Evolutionary conservation across 2,113 vertebrate species (phyloP).

Genomic region (Gnathonemus echidnorhynchus): DNA sequence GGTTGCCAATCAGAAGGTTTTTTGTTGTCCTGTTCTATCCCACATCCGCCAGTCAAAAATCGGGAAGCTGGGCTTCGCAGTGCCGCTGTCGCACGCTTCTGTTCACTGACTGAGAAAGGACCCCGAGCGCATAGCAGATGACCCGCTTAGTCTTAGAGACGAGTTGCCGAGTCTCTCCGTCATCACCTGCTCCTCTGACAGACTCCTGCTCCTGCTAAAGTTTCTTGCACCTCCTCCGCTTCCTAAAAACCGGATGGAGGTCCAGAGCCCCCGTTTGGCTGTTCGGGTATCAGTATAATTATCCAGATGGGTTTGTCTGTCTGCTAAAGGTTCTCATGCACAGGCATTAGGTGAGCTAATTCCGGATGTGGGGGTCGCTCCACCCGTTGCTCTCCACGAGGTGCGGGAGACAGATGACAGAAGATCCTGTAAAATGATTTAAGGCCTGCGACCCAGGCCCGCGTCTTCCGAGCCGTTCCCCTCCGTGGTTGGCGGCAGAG

Average conservation of each 20-base stretch:
- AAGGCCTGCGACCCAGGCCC: constrained; percentile 23
- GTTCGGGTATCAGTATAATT: constrained; percentile 61
- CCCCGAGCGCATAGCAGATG: background rate
- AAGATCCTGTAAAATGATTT: constrained; percentile 32
- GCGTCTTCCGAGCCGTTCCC: background rate
- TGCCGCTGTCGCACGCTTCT: background rate
- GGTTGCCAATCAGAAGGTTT: background rate
- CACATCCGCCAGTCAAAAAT: background rate
- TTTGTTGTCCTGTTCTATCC: background rate
- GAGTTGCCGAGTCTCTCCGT: background rate
- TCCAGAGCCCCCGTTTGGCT: constrained; percentile 51
- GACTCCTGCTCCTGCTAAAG: background rate
- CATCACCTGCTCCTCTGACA: background rate
- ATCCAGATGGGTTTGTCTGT: constrained; percentile 55
- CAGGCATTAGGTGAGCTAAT: constrained; percentile 53
- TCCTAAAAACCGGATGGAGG: constrained; percentile 54
- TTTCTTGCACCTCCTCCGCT: constrained; percentile 47
- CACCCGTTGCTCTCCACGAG: constrained; percentile 11
- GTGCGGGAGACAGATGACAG: constrained; percentile 22
- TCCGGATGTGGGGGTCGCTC: constrained; percentile 37
- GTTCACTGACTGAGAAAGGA: background rate
- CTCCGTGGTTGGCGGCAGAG: constrained; percentile 9
- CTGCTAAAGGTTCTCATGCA: constrained; percentile 46
- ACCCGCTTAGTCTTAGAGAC: background rate
- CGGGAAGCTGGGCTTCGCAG: background rate